phyloP scores from a whole-genome alignment of 2,888 invertebrate species.

The Xestia ashworthii region DNA sequence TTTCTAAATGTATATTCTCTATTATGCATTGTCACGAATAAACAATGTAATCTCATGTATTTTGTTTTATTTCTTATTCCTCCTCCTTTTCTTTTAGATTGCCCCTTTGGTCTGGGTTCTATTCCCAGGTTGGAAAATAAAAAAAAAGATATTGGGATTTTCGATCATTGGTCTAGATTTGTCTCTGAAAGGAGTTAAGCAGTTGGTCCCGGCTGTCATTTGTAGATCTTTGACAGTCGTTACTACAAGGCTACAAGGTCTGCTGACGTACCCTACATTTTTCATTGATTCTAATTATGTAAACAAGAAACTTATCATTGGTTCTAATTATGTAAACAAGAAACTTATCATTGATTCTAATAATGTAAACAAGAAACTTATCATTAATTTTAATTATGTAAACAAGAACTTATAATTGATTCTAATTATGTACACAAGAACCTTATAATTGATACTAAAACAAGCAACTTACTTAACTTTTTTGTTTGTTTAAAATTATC shows the following conservation, averaged over 20 bases:
- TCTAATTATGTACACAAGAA: no score
- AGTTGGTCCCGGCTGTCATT: no score
- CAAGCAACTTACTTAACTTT: no score
- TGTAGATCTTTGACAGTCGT: no score
- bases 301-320: neutral
- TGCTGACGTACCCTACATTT: slow-evolving; percentile 12
- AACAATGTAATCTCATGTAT: slow-evolving; percentile 85
- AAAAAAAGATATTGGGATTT: neutral
- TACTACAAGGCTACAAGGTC: slow-evolving; percentile 54
- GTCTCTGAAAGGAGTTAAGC: no score
- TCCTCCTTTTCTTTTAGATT: neutral
- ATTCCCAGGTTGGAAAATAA: neutral
- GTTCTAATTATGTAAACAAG: no score
- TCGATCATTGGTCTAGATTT: neutral
- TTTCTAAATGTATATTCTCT: slow-evolving; percentile 82
- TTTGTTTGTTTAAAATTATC: no score
- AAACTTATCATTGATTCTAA: neutral
- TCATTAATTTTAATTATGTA: neutral
- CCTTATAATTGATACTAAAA: neutral
- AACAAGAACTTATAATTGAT: neutral
- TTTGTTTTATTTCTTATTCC: slow-evolving; percentile 66
- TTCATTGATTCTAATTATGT: neutral
- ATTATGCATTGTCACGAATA: slow-evolving; percentile 89
- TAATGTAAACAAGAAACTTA: no score
- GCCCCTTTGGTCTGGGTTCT: neutral